Conservation (phyloP, 2,113 vertebrate genomes). For the Diadophis punctatus region DNA sequence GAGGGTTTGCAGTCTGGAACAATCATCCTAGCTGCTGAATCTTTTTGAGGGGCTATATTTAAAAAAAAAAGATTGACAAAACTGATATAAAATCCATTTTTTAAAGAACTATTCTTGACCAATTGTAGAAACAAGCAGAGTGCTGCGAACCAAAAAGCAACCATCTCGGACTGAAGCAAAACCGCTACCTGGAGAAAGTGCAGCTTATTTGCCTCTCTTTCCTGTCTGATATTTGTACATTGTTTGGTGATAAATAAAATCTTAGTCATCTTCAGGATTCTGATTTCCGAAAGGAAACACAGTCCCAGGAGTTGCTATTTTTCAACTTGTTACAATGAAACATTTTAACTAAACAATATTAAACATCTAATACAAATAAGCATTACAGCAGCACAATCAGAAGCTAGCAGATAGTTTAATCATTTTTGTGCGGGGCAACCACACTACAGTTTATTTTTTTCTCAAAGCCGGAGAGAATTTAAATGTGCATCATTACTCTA, state of each 20-base stretch:
- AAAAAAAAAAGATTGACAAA: background rate
- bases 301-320: background rate
- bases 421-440: background rate
- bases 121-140: background rate
- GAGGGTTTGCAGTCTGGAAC: background rate
- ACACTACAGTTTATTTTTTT: background rate
- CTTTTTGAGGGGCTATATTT: background rate
- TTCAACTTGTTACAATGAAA: background rate
- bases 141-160: background rate
- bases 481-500: background rate
- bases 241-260: background rate
- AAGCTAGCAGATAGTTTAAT: background rate
- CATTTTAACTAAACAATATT: background rate
- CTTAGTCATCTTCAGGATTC: background rate
- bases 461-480: background rate
- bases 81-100: background rate
- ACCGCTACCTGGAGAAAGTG: background rate
- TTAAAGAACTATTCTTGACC: background rate
- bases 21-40: background rate
- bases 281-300: background rate
- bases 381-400: background rate
- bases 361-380: background rate
- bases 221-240: background rate
- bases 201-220: background rate
- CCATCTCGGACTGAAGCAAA: background rate